A percentile compares a stretch with the other conserved stretches of the same genome.
phyloP scores from a whole-genome alignment of 2,113 vertebrate genomes.

The Sphaerodactylus townsendi region DNA sequence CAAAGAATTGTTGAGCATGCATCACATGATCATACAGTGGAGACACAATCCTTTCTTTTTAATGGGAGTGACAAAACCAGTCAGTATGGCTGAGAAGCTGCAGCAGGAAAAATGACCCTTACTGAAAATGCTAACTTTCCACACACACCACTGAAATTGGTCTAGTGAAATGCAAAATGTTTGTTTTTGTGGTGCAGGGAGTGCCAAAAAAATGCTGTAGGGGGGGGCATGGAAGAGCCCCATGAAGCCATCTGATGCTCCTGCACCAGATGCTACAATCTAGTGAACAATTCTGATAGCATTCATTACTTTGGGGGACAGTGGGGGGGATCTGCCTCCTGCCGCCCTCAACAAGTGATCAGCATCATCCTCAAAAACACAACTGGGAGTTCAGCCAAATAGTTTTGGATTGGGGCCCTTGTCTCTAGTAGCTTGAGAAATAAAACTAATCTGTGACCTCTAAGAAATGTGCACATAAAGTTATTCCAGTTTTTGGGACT shows the following conservation, averaged over 20 bases:
- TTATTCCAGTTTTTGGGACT: slow-evolving; percentile 54
- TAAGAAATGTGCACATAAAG: slow-evolving; percentile 36
- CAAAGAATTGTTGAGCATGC: too few relatives aligned
- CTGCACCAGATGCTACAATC: neutral
- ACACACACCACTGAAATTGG: too few relatives aligned
- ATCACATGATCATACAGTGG: too few relatives aligned
- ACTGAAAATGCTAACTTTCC: too few relatives aligned
- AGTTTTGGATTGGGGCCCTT: slow-evolving; percentile 11
- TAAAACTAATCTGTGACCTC: slow-evolving; percentile 35
- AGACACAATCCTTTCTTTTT: too few relatives aligned
- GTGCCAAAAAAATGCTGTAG: too few relatives aligned
- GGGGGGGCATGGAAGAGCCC: neutral
- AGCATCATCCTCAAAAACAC: neutral
- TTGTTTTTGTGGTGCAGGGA: too few relatives aligned
- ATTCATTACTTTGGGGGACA: neutral
- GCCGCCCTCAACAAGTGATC: neutral
- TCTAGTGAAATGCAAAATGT: too few relatives aligned
- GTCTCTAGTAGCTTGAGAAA: slow-evolving; percentile 40
- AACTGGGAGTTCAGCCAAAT: neutral
- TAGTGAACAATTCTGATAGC: neutral
- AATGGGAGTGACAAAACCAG: too few relatives aligned
- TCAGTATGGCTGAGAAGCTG: too few relatives aligned
- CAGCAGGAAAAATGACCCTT: too few relatives aligned
- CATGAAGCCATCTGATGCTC: neutral
- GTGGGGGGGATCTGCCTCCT: too few relatives aligned